Base-by-base conservation (phyloP, 2,888 invertebrate genomes). In the Tethea ocularis region DNA sequence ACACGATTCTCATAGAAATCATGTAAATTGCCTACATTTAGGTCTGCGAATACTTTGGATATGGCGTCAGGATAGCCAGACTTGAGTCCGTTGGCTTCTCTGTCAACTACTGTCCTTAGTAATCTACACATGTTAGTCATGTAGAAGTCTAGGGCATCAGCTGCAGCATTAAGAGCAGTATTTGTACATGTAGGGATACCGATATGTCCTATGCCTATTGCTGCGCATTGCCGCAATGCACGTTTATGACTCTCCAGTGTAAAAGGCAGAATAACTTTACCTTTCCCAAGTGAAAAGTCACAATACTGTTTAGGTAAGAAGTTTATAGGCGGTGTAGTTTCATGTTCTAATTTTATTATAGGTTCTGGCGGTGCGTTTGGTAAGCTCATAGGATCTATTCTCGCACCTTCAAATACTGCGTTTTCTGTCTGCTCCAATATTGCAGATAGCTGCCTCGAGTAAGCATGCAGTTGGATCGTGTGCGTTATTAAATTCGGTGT, bases 241-340 rank as follows among this genome's bases (percentile, higher is more conserved):
- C 89, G 77, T 64, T 86, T 88, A 59, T 93, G 92, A 60, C 93
- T 92, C 72, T 93, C 91, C 15, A 87, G 84, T n/a, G 92, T 90
- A 61, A 93, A 90, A 0, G 93, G 91, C 46, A 87, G 71, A 56
- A 93, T 82, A 17, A 87, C 78, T 1, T 87, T 84, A 0, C 91
- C 91, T 75, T 83, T 90, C 0, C 93, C 93, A 2, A 87, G 71
- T 2, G 92, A 88, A 75, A 93, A 93, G 57, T 91, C 87, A 65
- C 91, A 89, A 68, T 91, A 93, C 22, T 87, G 69, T 70, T 93
- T 93, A 52, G 83, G 84, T 6, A 92, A 73, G 63, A 90, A 90
- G 69, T 91, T 87, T 2, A 93, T 85, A 0, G 92, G 91, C 7
- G 87, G 82, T 6, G 71, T 78, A 8, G 80, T 71, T 68, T 82